phyloP scores from a whole-genome alignment of 1,140 invertebrate genomes.

The Nebria ingens region DNA sequence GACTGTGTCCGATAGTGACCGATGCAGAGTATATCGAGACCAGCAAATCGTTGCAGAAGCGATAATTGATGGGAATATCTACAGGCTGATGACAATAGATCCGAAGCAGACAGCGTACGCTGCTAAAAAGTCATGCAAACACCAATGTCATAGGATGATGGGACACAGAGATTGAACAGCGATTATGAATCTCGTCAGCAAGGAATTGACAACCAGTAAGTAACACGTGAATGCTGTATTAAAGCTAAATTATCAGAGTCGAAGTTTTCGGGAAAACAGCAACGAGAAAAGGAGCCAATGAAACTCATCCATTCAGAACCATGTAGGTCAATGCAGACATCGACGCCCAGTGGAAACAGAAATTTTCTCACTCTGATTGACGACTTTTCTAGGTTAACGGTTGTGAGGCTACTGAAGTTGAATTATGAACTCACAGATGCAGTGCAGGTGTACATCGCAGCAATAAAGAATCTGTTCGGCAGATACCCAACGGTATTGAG shows the following conservation, averaged over 20 bases:
- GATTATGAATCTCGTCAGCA: not conserved
- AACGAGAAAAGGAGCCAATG: not conserved
- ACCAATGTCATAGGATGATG: not conserved
- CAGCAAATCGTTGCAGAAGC: not conserved
- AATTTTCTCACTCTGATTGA: not conserved
- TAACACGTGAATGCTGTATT: constrained; percentile 4
- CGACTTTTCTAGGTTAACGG: not conserved
- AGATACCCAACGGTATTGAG: constrained; percentile 16
- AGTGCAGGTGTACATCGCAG: not conserved
- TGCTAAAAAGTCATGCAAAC: not conserved
- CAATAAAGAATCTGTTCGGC: not conserved
- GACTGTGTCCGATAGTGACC: not conserved
- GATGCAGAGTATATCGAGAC: not conserved
- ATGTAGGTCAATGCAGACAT: not conserved
- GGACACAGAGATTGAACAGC: not conserved
- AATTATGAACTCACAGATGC: not conserved
- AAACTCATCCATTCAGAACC: not conserved
- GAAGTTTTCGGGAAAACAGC: not conserved
- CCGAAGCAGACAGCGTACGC: not conserved
- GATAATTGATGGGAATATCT: not conserved
- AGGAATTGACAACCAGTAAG: not conserved
- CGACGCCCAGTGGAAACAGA: not conserved
- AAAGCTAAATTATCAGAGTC: not conserved
- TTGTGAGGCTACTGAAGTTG: not conserved
- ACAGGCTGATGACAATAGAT: not conserved